Conservation (phyloP, 2,797 vertebrate species). For the Pogoniulus pusillus region DNA sequence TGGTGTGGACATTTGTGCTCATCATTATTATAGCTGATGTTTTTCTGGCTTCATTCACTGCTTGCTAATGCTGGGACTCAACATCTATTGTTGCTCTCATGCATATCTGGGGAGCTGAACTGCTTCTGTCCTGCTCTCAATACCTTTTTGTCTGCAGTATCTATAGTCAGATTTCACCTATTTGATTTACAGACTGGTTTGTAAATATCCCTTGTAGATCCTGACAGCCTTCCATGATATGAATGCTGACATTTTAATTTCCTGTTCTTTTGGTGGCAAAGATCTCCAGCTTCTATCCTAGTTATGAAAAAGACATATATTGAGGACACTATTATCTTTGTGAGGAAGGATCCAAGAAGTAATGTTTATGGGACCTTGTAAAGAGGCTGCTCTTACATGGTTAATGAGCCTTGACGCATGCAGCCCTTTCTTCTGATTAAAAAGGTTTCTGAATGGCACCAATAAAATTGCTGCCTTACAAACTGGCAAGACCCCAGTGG, state of each 20-base stretch:
- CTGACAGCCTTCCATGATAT: neutral
- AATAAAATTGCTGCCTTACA: slow-evolving; percentile 48
- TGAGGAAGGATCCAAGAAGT: slow-evolving; percentile 14
- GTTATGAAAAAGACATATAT: neutral
- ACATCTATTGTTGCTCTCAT: slow-evolving; percentile 13
- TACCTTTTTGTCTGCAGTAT: neutral
- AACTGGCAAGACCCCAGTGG: neutral
- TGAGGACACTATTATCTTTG: slow-evolving; percentile 29
- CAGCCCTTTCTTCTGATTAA: slow-evolving; percentile 24
- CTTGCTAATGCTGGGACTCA: slow-evolving; percentile 21
- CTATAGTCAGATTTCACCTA: neutral
- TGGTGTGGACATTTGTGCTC: slow-evolving; percentile 15
- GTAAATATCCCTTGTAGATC: neutral
- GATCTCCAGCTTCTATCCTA: neutral
- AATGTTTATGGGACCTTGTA: slow-evolving; percentile 40
- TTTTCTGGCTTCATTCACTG: slow-evolving; percentile 39
- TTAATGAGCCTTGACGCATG: slow-evolving; percentile 47
- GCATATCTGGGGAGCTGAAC: neutral
- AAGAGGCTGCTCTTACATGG: slow-evolving; percentile 42
- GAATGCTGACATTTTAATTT: neutral
- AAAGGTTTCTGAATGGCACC: slow-evolving; percentile 37
- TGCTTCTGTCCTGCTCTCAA: neutral
- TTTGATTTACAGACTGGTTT: neutral
- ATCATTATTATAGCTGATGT: slow-evolving; percentile 10
- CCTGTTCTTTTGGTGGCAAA: neutral